Percentiles rank a stretch among this genome's conserved stretches.
Conservation (phyloP, 2,888 invertebrate genomes). For the Iphiclides podalirius region DNA sequence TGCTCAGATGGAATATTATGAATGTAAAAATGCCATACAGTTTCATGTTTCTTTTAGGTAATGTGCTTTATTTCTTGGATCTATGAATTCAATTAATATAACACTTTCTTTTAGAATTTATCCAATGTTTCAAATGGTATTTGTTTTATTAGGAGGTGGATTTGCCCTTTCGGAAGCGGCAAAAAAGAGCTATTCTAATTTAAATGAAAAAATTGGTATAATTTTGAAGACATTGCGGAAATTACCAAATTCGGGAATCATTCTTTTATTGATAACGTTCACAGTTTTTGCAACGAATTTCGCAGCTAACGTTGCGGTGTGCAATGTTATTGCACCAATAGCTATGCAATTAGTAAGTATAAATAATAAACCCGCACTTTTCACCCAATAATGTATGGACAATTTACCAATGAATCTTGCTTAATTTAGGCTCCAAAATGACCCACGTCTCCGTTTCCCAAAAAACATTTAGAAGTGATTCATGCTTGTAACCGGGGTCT, state of each 20-base stretch:
- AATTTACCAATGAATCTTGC: too few relatives aligned
- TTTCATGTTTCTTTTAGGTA: constrained; percentile 61
- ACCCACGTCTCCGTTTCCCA: too few relatives aligned
- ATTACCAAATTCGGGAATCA: constrained; percentile 38
- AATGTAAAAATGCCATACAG: constrained; percentile 50
- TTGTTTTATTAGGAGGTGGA: constrained; percentile 47
- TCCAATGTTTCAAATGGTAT: too few relatives aligned
- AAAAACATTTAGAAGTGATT: too few relatives aligned
- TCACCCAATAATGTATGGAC: too few relatives aligned
- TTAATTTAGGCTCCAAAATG: too few relatives aligned
- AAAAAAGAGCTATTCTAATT: constrained; percentile 45
- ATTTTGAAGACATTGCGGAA: constrained; percentile 32
- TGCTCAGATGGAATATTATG: constrained; percentile 45
- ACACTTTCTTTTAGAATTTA: too few relatives aligned
- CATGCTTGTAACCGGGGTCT: too few relatives aligned
- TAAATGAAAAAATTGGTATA: constrained; percentile 49
- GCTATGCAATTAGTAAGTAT: constrained; percentile 56
- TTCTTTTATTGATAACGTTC: constrained; percentile 45
- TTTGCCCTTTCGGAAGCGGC: constrained; percentile 53
- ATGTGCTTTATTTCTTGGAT: too few relatives aligned
- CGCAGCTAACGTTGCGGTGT: constrained; percentile 63
- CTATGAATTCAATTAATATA: too few relatives aligned
- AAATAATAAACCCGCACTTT: background rate
- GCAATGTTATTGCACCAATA: constrained; percentile 56
- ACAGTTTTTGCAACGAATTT: constrained; percentile 58